phyloP scores from a whole-genome alignment of 2,797 vertebrate genomes.

The Pipistrellus pipistrellus region DNA sequence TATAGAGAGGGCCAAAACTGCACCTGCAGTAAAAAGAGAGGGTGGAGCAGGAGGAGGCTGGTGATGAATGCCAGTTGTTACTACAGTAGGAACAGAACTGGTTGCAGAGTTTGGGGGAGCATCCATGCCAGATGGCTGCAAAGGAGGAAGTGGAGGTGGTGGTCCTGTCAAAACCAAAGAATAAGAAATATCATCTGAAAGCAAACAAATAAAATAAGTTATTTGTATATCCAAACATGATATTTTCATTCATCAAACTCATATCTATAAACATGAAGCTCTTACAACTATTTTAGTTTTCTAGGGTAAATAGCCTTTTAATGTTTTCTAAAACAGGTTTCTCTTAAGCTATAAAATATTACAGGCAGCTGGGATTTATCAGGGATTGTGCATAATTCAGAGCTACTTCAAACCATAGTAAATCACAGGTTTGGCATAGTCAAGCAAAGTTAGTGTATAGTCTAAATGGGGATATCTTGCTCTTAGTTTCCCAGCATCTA shows the following conservation, averaged over 20 bases:
- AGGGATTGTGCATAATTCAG: background rate
- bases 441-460: background rate
- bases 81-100: conserved; percentile 96
- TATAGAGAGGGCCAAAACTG: conserved; percentile 85
- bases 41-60: conserved; percentile 93
- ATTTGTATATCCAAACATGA: conserved; percentile 74
- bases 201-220: conserved; percentile 84
- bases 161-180: conserved; percentile 91
- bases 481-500: conserved; percentile 44
- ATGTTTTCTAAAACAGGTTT: conserved; percentile 49
- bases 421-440: background rate
- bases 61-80: conserved; percentile 96
- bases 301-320: conserved; percentile 21
- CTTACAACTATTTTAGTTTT: conserved; percentile 58
- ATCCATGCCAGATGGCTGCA: conserved; percentile 97
- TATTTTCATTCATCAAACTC: conserved; percentile 66
- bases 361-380: background rate
- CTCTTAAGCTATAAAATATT: conserved; percentile 1
- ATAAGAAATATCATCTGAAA: conserved; percentile 86
- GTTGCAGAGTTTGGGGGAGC: conserved; percentile 96
- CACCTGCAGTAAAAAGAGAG: conserved; percentile 94
- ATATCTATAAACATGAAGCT: conserved; percentile 60
- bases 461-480: background rate
- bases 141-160: conserved; percentile 95
- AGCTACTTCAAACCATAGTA: background rate